Evolutionary conservation across 2,797 vertebrate genomes (phyloP), one percentile per base, ranked within the genome.

Genomic region (Acipenser oxyrinchus): DNA sequence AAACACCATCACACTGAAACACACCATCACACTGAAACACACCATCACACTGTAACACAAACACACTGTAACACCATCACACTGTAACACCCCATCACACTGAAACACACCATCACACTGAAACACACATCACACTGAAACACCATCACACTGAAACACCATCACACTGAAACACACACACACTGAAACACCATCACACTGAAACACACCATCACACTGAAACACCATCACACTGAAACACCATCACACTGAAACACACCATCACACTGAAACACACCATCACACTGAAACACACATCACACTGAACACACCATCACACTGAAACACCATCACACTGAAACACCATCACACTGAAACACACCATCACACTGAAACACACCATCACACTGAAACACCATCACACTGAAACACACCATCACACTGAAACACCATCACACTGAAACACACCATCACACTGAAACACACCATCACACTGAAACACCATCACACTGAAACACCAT

Each of bases 231-330:
- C 51, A 65, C 15, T 11, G 15, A 8, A 15, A 9, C 48, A 53
- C 63, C 11, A n/a, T 4, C 63, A 13, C 12, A 18, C 48, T 13
- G n/a, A 18, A 12, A 57, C 18, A 49, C n/a, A 8, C 52, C 9
- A 8, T 11, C 18, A 62, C 61, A 63, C 58, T 48, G 9, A 15
- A 51, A 65, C 52, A 57, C 52, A 65, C 64, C 53, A 51, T 48
- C 10, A n/a, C 64, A 66, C 7, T 53, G 5, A 13, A 1, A 66
- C 3, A 48, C n/a, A n/a, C n/a, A n/a, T n/a, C n/a, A n/a, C n/a
- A n/a, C n/a, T n/a, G n/a, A 10, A 65, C 51, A 65, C 51, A 65
- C 10, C 10, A 11, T 7, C 18, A 12, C 64, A 55, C 64, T 53
- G 0, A 65, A 15, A 65, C 64, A 66, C 7, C 15, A 5, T 11